Evolutionary conservation across 2,888 invertebrate species (phyloP).

Genomic region (Teinopalpus imperialis): DNA sequence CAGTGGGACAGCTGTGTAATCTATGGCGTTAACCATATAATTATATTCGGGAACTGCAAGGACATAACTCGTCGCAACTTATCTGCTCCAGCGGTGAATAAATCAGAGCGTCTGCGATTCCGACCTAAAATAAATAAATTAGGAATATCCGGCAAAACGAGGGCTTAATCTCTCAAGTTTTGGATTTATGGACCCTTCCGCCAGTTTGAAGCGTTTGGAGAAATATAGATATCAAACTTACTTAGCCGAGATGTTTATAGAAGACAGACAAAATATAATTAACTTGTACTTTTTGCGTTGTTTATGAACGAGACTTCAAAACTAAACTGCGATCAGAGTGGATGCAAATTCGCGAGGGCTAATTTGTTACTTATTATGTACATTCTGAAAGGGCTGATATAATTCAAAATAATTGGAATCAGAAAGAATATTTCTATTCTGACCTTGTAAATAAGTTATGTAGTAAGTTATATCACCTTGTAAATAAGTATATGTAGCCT

Average conservation of each 20-base stretch:
- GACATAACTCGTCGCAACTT: constrained; percentile 9
- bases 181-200: constrained; percentile 38
- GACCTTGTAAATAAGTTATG: too few species aligned
- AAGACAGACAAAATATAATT: neutral
- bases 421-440: too few species aligned
- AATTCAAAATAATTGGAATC: too few species aligned
- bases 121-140: constrained; percentile 20
- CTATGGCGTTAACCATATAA: neutral
- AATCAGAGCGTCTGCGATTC: constrained; percentile 29
- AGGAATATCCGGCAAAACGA: constrained; percentile 34
- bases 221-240: constrained; percentile 19
- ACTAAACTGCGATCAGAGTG: too few species aligned
- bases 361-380: too few species aligned
- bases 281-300: neutral
- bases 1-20: neutral
- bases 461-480: too few species aligned
- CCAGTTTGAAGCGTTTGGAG: constrained; percentile 7
- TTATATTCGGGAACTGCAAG: constrained; percentile 8
- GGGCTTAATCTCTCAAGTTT: constrained; percentile 46
- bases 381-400: too few species aligned
- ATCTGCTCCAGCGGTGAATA: constrained; percentile 31
- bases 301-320: too few species aligned
- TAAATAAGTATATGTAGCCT: too few species aligned
- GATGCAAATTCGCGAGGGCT: too few species aligned
- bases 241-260: constrained; percentile 7